A percentile compares a stretch with the other conserved stretches of the same genome.
Evolutionary conservation across 2,888 invertebrate species (phyloP).

Genomic region (Penaeus monodon): DNA sequence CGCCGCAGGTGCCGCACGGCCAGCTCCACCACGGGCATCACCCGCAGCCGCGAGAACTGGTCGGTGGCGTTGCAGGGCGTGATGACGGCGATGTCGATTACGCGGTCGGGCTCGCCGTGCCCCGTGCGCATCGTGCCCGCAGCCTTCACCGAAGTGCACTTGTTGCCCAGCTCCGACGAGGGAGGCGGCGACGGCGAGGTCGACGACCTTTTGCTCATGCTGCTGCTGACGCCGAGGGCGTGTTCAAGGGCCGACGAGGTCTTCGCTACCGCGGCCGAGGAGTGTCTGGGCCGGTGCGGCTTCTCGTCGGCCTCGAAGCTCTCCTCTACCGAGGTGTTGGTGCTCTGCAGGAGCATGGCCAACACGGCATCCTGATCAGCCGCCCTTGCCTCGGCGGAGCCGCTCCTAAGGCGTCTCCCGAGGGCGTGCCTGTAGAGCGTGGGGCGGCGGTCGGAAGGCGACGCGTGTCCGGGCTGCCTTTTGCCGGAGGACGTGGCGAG

Average conservation of each 20-base stretch:
- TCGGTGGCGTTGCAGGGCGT: constrained; percentile 75
- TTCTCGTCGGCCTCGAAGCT: too few species aligned
- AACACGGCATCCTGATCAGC: too few species aligned
- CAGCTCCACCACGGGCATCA: constrained; percentile 80
- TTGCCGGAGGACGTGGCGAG: neutral
- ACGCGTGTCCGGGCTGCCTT: too few species aligned
- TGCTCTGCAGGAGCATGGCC: too few species aligned
- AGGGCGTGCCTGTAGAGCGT: too few species aligned
- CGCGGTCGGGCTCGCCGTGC: constrained; percentile 5
- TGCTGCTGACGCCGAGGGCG: neutral
- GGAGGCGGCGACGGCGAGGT: constrained; percentile 1
- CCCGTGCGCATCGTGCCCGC: neutral
- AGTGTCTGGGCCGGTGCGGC: too few species aligned
- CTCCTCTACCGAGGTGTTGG: too few species aligned
- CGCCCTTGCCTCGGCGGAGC: too few species aligned
- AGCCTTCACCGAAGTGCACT: constrained; percentile 7
- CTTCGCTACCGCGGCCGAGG: neutral
- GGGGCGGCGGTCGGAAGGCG: too few species aligned
- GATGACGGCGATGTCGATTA: constrained; percentile 74
- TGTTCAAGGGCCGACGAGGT: neutral
- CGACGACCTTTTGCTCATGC: constrained; percentile 4
- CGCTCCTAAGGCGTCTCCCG: too few species aligned
- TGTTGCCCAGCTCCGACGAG: neutral
- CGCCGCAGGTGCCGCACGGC: constrained; percentile 73
- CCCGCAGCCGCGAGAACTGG: constrained; percentile 77